Percentiles rank a stretch among this genome's conserved stretches.
Evolutionary conservation across 2,888 invertebrate genomes (phyloP).

Genomic region (Lepidonotus clava): DNA sequence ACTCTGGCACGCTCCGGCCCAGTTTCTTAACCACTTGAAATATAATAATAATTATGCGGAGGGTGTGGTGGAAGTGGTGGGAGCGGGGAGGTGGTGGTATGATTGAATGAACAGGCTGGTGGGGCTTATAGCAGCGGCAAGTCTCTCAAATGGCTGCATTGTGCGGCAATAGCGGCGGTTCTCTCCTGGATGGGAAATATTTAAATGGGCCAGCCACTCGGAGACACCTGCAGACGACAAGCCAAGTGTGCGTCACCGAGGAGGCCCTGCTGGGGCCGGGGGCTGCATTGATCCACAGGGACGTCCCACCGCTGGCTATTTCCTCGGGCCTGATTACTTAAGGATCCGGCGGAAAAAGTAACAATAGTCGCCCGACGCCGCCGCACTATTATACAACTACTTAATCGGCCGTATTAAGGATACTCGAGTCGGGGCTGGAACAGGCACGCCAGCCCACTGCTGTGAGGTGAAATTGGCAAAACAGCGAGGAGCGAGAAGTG

Average conservation of each 20-base stretch:
- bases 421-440: not conserved
- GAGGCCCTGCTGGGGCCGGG: not conserved
- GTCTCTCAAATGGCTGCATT: not conserved
- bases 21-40: not conserved
- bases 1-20: not conserved
- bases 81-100: not conserved
- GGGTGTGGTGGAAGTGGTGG: not conserved
- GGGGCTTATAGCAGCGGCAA: not conserved
- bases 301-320: slow-evolving; percentile 46
- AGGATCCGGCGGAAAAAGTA: slow-evolving; percentile 44
- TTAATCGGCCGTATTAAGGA: slow-evolving; percentile 57
- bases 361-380: slow-evolving; percentile 36
- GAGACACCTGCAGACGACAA: slow-evolving; percentile 38
- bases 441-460: slow-evolving; percentile 32
- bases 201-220: slow-evolving; percentile 37
- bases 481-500: not conserved
- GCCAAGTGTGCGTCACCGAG: slow-evolving; percentile 1
- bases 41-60: not conserved
- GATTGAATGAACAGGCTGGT: not conserved
- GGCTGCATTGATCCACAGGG: slow-evolving; percentile 7
- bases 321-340: slow-evolving; percentile 55
- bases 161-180: not conserved
- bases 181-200: not conserved
- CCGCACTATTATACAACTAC: slow-evolving; percentile 57
- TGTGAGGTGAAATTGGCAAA: slow-evolving; percentile 45